Evolutionary conservation across 2,113 vertebrate genomes (phyloP), one percentile per base, ranked within the genome.

Genomic region (Colinus virginianus): DNA sequence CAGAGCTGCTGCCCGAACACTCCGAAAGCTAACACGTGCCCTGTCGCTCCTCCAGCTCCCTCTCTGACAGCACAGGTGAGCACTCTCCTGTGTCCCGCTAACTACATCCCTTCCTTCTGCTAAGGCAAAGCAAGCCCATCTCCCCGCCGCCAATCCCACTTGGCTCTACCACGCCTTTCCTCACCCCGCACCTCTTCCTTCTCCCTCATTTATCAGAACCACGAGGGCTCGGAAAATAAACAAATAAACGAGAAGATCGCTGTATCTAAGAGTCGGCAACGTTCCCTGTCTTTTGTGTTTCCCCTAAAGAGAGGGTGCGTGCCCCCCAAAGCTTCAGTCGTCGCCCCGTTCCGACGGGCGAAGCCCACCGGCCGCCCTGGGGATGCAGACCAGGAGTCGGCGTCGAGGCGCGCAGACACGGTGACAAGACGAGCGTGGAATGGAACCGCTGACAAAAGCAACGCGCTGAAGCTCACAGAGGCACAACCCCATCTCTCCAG

Each of bases 381-480:
- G n/a, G 84, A 79, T 3, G 38, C 58, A 56, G 58, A 17, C 20
- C 15, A 49, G 20, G 45, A 55, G 22, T 36, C 0, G 3, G 61
- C 53, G 36, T 7, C 80, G 26, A 75, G 40, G 62, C 13, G 26
- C 5, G 42, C 30, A 21, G 77, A 66, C 45, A 58, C 26, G 80
- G 26, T 17, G 63, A 71, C 56, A 38, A 70, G 46, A 70, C 0
- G 22, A 90, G 68, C 78, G 43, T 64, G 11, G 3, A 32, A 71
- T 83, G 19, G 55, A 79, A 34, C 46, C 21, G 71, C 45, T 36
- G 90, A 79, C 90, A 83, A 89, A 81, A 93, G 71, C 85, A 69
- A 63, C 67, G 87, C 67, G 90, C 56, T 62, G 20, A 36, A 74
- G 56, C 69, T 69, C 55, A 48, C 70, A 7, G 58, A 0, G 48